phyloP scores from a whole-genome alignment of 1,140 invertebrate genomes.

The Scaptodrosophila lebanonensis region DNA sequence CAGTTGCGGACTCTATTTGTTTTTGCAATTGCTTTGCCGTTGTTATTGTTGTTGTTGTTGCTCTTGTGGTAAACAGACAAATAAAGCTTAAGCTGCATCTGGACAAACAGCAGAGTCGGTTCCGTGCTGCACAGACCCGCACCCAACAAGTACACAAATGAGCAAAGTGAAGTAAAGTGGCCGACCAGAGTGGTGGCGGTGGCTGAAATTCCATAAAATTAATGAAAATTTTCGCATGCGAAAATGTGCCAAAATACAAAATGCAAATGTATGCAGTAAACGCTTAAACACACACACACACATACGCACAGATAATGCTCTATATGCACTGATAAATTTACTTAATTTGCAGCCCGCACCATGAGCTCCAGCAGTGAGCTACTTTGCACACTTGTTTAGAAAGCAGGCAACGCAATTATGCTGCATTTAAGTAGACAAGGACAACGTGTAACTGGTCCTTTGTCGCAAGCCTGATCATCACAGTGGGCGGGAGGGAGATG shows the following conservation, averaged over 20 bases:
- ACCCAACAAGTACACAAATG: constrained; percentile 1
- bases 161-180: constrained; percentile 12
- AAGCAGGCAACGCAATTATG: constrained; percentile 16
- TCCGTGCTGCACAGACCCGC: constrained; percentile 15
- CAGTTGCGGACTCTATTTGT: constrained; percentile 13
- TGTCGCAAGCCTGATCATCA: not conserved
- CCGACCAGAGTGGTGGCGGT: not conserved
- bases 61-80: constrained; percentile 36
- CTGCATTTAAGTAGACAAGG: constrained; percentile 25
- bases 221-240: constrained; percentile 20
- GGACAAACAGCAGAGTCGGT: too few species aligned
- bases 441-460: not conserved
- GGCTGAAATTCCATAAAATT: constrained; percentile 15
- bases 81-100: constrained; percentile 61
- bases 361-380: not conserved
- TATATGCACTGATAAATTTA: constrained; percentile 46
- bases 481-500: too few species aligned
- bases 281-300: too few species aligned
- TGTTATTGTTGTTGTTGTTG: constrained; percentile 26
- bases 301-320: too few species aligned
- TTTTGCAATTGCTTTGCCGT: too few species aligned
- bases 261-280: too few species aligned
- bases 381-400: not conserved
- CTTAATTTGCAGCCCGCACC: constrained; percentile 5
- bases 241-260: not conserved